A percentile compares a stretch with the other conserved stretches of the same genome.
Conservation (phyloP, 1,140 invertebrate genomes). For the Sesamia nonagrioides region DNA sequence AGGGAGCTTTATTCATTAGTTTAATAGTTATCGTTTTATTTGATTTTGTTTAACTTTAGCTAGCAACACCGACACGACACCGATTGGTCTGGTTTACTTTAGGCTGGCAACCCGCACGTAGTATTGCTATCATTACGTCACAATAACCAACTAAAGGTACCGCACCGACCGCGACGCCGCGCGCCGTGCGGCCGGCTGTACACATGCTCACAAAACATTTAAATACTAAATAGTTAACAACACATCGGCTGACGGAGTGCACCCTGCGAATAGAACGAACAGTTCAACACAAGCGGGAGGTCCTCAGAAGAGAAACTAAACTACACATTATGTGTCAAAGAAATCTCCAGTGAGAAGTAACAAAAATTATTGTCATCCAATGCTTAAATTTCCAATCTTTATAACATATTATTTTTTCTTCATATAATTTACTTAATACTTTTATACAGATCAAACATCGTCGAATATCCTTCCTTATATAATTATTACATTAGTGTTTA, state of each 20-base stretch:
- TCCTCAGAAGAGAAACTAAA: conserved; percentile 44
- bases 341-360: conserved; percentile 71
- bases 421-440: conserved; percentile 76
- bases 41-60: conserved; percentile 61
- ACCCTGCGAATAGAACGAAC: neutral
- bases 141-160: conserved; percentile 12
- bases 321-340: conserved; percentile 56
- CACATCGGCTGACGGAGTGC: neutral
- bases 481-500: conserved; percentile 62
- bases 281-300: neutral
- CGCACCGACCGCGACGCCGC: neutral
- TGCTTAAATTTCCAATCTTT: conserved; percentile 83
- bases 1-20: conserved; percentile 64
- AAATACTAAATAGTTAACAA: neutral
- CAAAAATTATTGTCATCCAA: conserved; percentile 87
- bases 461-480: conserved; percentile 67
- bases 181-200: neutral
- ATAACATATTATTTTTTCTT: conserved; percentile 70
- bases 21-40: conserved; percentile 68
- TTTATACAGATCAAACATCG: conserved; percentile 80
- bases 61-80: conserved; percentile 83
- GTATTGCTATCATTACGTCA: conserved; percentile 74
- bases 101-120: conserved; percentile 65
- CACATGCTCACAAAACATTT: neutral
- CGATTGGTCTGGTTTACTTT: conserved; percentile 77